Base-by-base conservation (phyloP, 2,888 invertebrate species). In the Ectemnius continuus region DNA sequence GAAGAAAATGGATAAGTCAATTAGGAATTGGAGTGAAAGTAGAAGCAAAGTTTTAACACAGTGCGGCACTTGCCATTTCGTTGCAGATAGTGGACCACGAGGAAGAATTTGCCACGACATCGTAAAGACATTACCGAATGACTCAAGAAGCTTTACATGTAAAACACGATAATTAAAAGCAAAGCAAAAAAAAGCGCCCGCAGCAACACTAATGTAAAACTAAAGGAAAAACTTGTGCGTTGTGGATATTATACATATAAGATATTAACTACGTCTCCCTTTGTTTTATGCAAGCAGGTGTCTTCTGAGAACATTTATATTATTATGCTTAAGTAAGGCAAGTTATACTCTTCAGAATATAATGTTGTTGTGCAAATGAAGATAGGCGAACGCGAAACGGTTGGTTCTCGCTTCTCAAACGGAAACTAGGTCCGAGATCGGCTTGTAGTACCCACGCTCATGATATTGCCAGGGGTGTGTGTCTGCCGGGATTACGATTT, bases 131-230 rank as follows among this genome's bases (percentile, higher is more conserved):
- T 82, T 83, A 83, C 74, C 79, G 76, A 82, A 61, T 78, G 80
- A 83, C 58, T 75, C 71, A 75, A 83, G 78, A 85, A 82, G 87
- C 85, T 87, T 87, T 86, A 83, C 79, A 79, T 84, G 81, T 84
- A 77, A 84, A 78, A 83, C 81, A 81, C 79, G 75, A 86, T 78
- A 78, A 70, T 72, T 67, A 70, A 72, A 69, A 66, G n/a, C 67
- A 70, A 78, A 58, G 75, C 81, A 77, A 23, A 23, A 36, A 36
- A 36, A 36, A 36, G n/a, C 36, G 36, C 36, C 36, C 36, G 36
- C 36, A 36, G 36, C 36, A 36, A 36, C 36, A 36, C 36, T 36
- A 36, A 36, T 36, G 36, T 36, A 36, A 36, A 36, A 36, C 36
- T 36, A 36, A 36, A 36, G 36, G 36, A 36, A 36, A 66, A 81